These are phyloP conservation scores for Tachuris rubrigastra DNA, from an alignment of 2,113 vertebrate species.

Conservation along the genomic window DNA sequence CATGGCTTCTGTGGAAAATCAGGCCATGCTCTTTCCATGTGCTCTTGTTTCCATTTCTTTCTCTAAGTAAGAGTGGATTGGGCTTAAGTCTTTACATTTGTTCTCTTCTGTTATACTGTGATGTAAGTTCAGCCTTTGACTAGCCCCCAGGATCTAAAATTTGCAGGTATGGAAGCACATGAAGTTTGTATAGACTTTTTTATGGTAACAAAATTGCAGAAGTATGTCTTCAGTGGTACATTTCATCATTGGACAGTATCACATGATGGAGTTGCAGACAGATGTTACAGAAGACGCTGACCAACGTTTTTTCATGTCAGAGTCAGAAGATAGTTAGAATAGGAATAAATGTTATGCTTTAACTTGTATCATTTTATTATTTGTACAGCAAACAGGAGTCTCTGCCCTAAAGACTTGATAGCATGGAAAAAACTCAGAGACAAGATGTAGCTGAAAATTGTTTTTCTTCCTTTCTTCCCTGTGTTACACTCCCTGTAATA, in stretches of 20 bases:
- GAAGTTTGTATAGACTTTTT: not conserved
- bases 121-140: not conserved
- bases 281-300: not conserved
- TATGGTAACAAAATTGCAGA: not conserved
- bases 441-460: not conserved
- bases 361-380: not conserved
- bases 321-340: not conserved
- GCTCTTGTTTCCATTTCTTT: not conserved
- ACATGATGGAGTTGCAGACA: not conserved
- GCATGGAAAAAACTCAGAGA: not conserved
- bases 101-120: not conserved
- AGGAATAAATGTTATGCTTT: not conserved
- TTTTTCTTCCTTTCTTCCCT: not conserved
- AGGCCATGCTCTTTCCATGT: not conserved
- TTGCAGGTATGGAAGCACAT: not conserved
- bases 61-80: not conserved
- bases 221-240: fast-evolving
- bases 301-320: not conserved
- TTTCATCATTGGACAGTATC: not conserved
- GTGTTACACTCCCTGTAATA: not conserved
- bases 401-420: not conserved
- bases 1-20: not conserved
- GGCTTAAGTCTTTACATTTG: not conserved
- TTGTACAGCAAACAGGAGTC: not conserved
- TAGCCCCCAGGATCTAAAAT: not conserved